These are phyloP conservation scores for Speoplatyrhinus poulsoni DNA, from an alignment of 2,113 vertebrate genomes.

Conservation along the genomic window DNA sequence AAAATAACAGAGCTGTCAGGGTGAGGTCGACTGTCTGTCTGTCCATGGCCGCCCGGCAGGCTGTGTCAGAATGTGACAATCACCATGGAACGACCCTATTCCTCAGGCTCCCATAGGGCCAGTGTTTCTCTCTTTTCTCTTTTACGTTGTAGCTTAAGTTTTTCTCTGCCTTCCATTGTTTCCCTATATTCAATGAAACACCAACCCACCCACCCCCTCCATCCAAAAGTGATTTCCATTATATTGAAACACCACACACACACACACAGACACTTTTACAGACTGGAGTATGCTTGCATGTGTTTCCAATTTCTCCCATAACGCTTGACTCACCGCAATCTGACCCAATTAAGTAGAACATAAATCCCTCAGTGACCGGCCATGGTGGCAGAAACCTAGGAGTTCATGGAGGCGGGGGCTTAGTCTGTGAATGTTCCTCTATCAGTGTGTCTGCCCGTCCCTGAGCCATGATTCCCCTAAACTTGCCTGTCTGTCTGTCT, in stretches of 20 bases:
- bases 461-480: too few relatives aligned
- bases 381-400: constrained; percentile 26
- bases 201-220: not conserved
- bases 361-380: constrained; percentile 25
- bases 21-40: constrained; percentile 15
- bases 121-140: not conserved
- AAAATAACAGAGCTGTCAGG: constrained; percentile 47
- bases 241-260: not conserved
- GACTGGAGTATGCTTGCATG: constrained; percentile 30
- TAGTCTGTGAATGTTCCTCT: constrained; percentile 18
- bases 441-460: not conserved
- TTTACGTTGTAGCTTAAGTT: too few relatives aligned
- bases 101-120: not conserved
- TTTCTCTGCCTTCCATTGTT: not conserved
- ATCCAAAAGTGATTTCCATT: not conserved
- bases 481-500: not conserved
- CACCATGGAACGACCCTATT: not conserved
- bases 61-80: not conserved
- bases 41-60: not conserved
- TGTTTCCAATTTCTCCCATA: constrained; percentile 55
- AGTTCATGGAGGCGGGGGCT: constrained; percentile 1
- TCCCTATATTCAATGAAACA: not conserved
- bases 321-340: constrained; percentile 33
- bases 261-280: not conserved
- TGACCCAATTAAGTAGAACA: constrained; percentile 40